Evolutionary conservation across 2,888 invertebrate species (phyloP).

Genomic region (Anaspis maculata): DNA sequence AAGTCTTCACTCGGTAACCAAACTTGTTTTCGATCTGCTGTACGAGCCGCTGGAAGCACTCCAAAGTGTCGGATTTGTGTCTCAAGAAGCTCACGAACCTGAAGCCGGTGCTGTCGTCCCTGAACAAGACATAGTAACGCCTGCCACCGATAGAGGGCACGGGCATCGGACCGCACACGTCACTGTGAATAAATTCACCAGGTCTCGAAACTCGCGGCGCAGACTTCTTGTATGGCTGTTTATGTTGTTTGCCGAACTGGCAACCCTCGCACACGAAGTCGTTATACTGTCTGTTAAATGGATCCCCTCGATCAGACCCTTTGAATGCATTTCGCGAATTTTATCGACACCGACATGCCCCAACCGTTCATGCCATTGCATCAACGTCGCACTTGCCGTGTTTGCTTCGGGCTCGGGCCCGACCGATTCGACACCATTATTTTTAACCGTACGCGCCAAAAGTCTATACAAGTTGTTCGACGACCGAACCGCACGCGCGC

Average conservation of each 20-base stretch:
- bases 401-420: too few species aligned
- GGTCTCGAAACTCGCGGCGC: background rate
- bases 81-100: constrained; percentile 13
- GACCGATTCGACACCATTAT: too few species aligned
- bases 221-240: background rate
- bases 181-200: constrained; percentile 10
- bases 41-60: constrained; percentile 7
- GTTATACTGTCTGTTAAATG: background rate
- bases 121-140: constrained; percentile 14
- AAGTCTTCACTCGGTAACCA: constrained; percentile 4
- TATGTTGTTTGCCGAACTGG: constrained; percentile 2
- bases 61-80: constrained; percentile 10
- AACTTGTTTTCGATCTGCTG: constrained; percentile 7
- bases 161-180: constrained; percentile 15
- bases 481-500: constrained; percentile 14
- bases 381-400: constrained; percentile 1
- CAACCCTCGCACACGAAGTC: constrained; percentile 1
- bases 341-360: constrained; percentile 6
- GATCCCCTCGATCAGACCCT: background rate
- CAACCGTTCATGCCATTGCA: constrained; percentile 10
- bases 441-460: constrained; percentile 12
- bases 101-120: constrained; percentile 15
- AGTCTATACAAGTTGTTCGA: constrained; percentile 21
- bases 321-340: constrained; percentile 2
- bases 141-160: constrained; percentile 10